Base-by-base conservation (phyloP, 2,797 vertebrate species). In the Podarcis siculus region DNA sequence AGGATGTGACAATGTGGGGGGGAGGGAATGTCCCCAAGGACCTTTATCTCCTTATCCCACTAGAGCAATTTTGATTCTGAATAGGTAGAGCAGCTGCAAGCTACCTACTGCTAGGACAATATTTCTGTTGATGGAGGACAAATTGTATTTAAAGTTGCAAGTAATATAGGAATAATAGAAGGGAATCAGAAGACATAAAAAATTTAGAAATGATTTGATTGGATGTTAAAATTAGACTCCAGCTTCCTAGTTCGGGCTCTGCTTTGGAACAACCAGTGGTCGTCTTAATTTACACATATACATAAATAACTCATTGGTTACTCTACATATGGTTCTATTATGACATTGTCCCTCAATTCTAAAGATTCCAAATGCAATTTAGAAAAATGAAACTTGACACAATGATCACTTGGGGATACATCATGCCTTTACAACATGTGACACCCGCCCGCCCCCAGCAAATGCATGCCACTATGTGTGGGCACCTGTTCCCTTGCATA, bases 201-300 rank as follows among this genome's bases (percentile, higher is more conserved):
- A 79, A 81, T 87, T 0, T 17, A 49, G 61, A 69, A 69, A 69
- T 32, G 2, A 1, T 2, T 45, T 55, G n/a, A 75, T 66, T 6
- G 61, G n/a, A 79, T 58, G 79, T 45, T 27, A 77, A 81, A 92
- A 30, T 3, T 4, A 8, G 45, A 32, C 2, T 25, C 78, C 21
- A n/a, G 2, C 25, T 39, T 86, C 35, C 27, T 83, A 69, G 21
- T 83, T 90, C 76, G 27, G 4, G 0, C 12, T 3, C 0, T 79
- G 80, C 87, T 85, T 87, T 78, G 37, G 89, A 19, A 32, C 25
- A 39, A 86, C n/a, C 81, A 84, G 92, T 55, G 15, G 55, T 23
- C 5, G 2, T 37, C 10, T 82, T 32, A n/a, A 37, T 79, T 72
- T 79, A 39, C 13, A n/a, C 42, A 35, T 87, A 37, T 58, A 45